Evolutionary conservation across 1,140 invertebrate species (phyloP).

Genomic region (Monomorium pharaonis): DNA sequence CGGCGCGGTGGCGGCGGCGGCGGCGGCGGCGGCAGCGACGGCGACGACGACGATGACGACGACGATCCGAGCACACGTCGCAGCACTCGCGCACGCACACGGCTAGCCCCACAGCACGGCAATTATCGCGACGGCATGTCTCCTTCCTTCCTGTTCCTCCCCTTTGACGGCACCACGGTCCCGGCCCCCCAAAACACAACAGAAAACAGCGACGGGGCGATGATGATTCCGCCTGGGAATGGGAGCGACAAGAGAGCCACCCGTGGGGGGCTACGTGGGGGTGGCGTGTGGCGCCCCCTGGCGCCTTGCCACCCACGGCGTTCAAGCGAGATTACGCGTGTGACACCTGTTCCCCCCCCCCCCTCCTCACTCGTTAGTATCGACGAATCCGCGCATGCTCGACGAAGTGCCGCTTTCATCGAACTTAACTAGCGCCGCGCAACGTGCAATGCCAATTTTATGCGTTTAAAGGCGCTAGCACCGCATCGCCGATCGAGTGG

Average conservation of each 20-base stretch:
- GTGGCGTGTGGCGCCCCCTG: conserved; percentile 51
- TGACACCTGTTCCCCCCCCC: conserved; percentile 50
- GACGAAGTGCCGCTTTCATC: neutral
- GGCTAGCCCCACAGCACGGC: conserved; percentile 30
- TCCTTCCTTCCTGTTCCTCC: conserved; percentile 3
- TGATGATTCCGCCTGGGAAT: conserved; percentile 72
- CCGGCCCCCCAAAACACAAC: conserved; percentile 76
- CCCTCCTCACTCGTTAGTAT: conserved; percentile 39
- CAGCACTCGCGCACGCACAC: conserved; percentile 14
- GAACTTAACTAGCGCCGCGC: too few relatives aligned
- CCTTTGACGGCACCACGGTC: conserved; percentile 50
- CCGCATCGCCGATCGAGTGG: too few relatives aligned
- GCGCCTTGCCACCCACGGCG: neutral
- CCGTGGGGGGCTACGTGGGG: conserved; percentile 32
- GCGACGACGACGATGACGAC: neutral
- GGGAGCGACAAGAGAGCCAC: conserved; percentile 73
- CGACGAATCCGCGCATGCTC: conserved; percentile 4
- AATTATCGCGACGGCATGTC: conserved; percentile 73
- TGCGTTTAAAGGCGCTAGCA: too few relatives aligned
- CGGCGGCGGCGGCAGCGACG: too few relatives aligned
- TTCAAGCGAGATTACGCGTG: conserved; percentile 11
- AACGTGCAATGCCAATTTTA: too few relatives aligned
- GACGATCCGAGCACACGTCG: neutral
- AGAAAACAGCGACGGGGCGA: conserved; percentile 75
- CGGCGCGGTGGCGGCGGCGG: too few relatives aligned